Percentiles rank a stretch among this genome's conserved stretches.
These are phyloP conservation scores for Tribolium madens DNA, from an alignment of 1,140 invertebrate genomes.

Conservation along the genomic window DNA sequence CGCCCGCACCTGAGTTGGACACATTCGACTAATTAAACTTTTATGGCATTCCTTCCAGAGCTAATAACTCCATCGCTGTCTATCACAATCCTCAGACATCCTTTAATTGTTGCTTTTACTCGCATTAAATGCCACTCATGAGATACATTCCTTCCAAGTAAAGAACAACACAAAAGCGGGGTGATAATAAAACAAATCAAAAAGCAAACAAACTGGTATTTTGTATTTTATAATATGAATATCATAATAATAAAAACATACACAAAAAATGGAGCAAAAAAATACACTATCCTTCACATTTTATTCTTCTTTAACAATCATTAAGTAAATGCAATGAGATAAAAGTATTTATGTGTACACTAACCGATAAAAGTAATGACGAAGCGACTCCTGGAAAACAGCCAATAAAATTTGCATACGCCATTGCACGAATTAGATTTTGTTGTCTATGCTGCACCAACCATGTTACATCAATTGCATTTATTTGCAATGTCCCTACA, in stretches of 20 bases:
- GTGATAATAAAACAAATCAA: no score
- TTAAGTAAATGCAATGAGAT: not conserved
- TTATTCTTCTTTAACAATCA: no score
- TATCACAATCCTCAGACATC: not conserved
- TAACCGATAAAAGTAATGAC: constrained; percentile 28
- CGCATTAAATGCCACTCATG: not conserved
- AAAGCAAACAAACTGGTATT: no score
- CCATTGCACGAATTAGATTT: constrained; percentile 27
- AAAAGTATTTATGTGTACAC: constrained; percentile 34
- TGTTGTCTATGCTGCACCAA: constrained; percentile 5
- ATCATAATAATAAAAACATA: no score
- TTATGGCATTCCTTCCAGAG: constrained; percentile 8
- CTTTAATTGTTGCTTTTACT: constrained; percentile 25
- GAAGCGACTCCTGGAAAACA: constrained; percentile 20
- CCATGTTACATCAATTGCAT: constrained; percentile 11
- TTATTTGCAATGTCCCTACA: constrained; percentile 12
- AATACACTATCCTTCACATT: no score
- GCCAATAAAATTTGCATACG: constrained; percentile 39
- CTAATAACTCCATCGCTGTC: constrained; percentile 37
- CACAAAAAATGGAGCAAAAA: no score
- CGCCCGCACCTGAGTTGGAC: constrained; percentile 16
- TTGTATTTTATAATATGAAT: no score
- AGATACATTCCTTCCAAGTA: not conserved
- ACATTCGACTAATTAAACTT: constrained; percentile 38
- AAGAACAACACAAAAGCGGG: no score